phyloP scores from a whole-genome alignment of 2,797 vertebrate genomes.

The Poeciliopsis presidionis region DNA sequence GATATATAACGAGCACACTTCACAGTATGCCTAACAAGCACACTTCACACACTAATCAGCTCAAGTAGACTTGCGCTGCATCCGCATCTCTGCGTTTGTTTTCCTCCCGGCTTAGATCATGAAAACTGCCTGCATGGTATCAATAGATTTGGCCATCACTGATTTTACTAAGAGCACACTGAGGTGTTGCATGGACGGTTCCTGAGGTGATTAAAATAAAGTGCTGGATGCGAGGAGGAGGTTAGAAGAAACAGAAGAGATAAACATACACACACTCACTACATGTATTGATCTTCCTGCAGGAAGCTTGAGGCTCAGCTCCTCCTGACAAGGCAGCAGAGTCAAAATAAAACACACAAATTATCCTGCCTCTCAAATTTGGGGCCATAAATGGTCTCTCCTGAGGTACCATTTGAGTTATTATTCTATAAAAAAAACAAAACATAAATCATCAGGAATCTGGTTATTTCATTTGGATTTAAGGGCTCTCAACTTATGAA shows the following conservation, averaged over 20 bases:
- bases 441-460: neutral
- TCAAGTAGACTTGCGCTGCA: slow-evolving; percentile 62
- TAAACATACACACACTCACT: slow-evolving; percentile 30
- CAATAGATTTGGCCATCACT: slow-evolving; percentile 37
- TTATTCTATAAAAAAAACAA: neutral
- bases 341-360: slow-evolving; percentile 11
- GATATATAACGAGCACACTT: slow-evolving; percentile 71
- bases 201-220: slow-evolving; percentile 29
- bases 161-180: slow-evolving; percentile 8
- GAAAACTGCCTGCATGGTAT: slow-evolving; percentile 47
- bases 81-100: slow-evolving; percentile 41
- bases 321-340: neutral
- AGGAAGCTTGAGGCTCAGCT: slow-evolving; percentile 61
- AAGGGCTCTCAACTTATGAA: neutral
- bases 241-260: slow-evolving; percentile 14
- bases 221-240: neutral
- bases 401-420: neutral
- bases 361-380: neutral
- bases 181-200: slow-evolving; percentile 4
- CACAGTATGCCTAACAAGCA: slow-evolving; percentile 69
- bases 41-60: slow-evolving; percentile 75
- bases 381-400: neutral
- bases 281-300: slow-evolving; percentile 70
- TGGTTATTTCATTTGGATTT: neutral
- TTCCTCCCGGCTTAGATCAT: slow-evolving; percentile 36